Evolutionary conservation across 1,140 invertebrate species (phyloP).

Genomic region (Sinonovacula constricta): DNA sequence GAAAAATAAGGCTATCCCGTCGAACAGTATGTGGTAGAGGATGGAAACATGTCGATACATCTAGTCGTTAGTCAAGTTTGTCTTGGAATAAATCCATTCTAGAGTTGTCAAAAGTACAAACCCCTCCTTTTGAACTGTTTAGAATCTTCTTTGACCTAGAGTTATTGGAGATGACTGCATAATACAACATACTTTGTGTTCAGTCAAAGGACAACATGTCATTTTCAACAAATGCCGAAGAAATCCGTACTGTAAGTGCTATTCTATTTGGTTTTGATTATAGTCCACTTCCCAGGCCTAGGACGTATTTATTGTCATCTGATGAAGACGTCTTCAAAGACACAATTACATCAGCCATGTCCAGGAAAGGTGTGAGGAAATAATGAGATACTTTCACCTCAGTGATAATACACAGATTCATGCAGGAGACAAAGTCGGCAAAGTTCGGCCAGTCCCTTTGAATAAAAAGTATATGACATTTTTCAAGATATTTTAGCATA

Average conservation of each 20-base stretch:
- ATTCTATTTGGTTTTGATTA: neutral
- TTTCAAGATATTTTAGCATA: constrained; percentile 1
- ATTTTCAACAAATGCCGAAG: constrained; percentile 33
- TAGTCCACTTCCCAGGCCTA: constrained; percentile 29
- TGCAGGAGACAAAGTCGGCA: constrained; percentile 37
- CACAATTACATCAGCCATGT: constrained; percentile 26
- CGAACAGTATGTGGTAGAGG: no score
- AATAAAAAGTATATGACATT: constrained; percentile 36
- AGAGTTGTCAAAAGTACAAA: no score
- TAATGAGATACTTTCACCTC: constrained; percentile 32
- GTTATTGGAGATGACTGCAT: constrained; percentile 17
- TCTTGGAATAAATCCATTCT: no score
- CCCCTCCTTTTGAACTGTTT: constrained; percentile 30
- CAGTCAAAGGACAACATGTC: constrained; percentile 12
- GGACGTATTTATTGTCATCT: constrained; percentile 43
- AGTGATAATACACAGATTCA: constrained; percentile 39
- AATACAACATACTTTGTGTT: constrained; percentile 2
- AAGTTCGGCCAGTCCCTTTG: constrained; percentile 35
- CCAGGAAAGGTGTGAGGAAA: no score
- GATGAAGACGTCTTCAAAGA: constrained; percentile 34
- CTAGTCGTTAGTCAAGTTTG: no score
- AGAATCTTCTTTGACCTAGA: constrained; percentile 47
- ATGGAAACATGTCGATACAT: no score
- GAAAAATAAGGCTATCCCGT: no score
- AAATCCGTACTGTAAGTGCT: constrained; percentile 24